Conservation (phyloP, 2,797 vertebrate genomes). For the Typhlichthys subterraneus region DNA sequence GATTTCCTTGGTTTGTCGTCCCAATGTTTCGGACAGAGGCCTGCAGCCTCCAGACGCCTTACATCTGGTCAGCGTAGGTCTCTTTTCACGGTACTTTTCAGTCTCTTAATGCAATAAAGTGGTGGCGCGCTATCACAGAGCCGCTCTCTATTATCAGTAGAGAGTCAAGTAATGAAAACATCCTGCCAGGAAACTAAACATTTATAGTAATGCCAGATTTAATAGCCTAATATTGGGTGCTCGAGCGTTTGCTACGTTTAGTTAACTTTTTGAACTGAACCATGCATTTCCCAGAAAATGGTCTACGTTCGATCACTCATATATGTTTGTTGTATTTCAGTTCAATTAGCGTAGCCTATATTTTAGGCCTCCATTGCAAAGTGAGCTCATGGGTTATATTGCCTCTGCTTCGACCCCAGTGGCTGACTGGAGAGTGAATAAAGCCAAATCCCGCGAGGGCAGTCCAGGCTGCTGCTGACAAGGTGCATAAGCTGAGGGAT, state of each 20-base stretch:
- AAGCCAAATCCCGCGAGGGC: slow-evolving; percentile 52
- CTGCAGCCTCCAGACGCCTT: slow-evolving; percentile 36
- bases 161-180: slow-evolving; percentile 59
- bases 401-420: slow-evolving; percentile 33
- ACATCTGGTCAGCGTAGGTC: slow-evolving; percentile 11
- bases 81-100: slow-evolving; percentile 19
- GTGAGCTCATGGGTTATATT: neutral
- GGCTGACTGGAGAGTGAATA: slow-evolving; percentile 44
- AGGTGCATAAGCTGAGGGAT: slow-evolving; percentile 53
- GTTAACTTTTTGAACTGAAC: too few species aligned
- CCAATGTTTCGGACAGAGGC: slow-evolving; percentile 34
- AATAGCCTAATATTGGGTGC: slow-evolving; percentile 29
- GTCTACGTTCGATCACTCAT: too few species aligned
- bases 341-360: too few species aligned
- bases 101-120: slow-evolving; percentile 37
- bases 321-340: too few species aligned
- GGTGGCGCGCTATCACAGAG: slow-evolving; percentile 24
- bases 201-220: slow-evolving; percentile 44
- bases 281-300: too few species aligned
- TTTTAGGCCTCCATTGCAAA: too few species aligned
- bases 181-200: slow-evolving; percentile 49
- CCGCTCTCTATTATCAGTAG: slow-evolving; percentile 26
- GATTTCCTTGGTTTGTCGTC: slow-evolving; percentile 68
- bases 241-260: neutral
- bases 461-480: slow-evolving; percentile 52